Conservation (phyloP, 2,797 vertebrate species). For the Triplophysa yarkandensis region DNA sequence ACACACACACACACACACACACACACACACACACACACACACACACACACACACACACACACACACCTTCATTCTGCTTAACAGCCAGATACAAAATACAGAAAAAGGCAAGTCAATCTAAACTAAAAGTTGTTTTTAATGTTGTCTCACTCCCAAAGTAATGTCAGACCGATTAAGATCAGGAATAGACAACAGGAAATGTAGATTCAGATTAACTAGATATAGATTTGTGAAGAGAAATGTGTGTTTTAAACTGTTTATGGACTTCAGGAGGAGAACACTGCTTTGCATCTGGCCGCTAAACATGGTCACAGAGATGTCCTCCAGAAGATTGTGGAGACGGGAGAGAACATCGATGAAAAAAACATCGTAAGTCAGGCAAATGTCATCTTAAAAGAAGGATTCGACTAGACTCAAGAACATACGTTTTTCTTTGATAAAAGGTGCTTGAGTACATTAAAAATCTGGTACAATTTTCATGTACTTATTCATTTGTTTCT, state of each 20-base stretch:
- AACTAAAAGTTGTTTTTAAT: neutral
- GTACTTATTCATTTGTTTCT: too few species aligned
- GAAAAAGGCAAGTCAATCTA: neutral
- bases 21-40: neutral
- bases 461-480: too few species aligned
- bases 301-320: slow-evolving; percentile 76
- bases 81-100: neutral
- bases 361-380: slow-evolving; percentile 78
- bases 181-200: too few species aligned
- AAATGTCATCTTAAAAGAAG: too few species aligned
- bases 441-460: too few species aligned
- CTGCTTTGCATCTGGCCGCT: slow-evolving; percentile 83
- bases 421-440: too few species aligned
- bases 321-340: slow-evolving; percentile 79
- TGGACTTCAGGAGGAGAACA: slow-evolving; percentile 80
- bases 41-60: neutral
- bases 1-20: neutral
- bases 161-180: too few species aligned
- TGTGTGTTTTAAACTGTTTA: neutral
- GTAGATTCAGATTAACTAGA: too few species aligned
- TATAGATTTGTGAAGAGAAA: neutral
- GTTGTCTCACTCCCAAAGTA: too few species aligned
- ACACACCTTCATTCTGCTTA: slow-evolving; percentile 11
- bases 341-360: slow-evolving; percentile 76
- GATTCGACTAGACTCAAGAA: too few species aligned